Evolutionary conservation across 92 coral and sea anemone species (phyloP).

Genomic region (Palythoa grandiflora): DNA sequence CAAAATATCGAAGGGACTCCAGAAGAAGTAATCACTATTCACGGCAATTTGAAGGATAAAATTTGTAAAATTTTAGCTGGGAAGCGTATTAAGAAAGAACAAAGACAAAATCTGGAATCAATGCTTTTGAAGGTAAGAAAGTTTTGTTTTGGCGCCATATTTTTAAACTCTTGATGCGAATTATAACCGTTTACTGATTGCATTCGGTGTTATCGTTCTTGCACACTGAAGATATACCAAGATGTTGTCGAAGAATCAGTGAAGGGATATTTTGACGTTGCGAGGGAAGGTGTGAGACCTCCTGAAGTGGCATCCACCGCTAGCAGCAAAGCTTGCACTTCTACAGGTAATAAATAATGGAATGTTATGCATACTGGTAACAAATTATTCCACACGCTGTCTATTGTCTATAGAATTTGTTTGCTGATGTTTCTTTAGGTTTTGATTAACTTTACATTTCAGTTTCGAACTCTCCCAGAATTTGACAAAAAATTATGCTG

Average conservation of each 20-base stretch:
- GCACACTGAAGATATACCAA: conserved; percentile 65
- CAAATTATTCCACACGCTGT: too few species aligned
- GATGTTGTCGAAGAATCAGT: conserved; percentile 77
- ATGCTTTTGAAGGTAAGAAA: conserved; percentile 76
- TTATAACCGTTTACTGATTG: not conserved
- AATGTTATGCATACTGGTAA: too few species aligned
- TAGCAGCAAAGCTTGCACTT: conserved; percentile 30
- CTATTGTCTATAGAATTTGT: too few species aligned
- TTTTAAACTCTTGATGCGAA: not conserved
- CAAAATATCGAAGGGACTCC: conserved; percentile 58
- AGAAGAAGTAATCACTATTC: conserved; percentile 64
- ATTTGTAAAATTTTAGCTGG: conserved; percentile 66
- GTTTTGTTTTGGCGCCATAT: not conserved
- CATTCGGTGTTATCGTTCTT: conserved; percentile 7
- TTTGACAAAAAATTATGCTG: too few species aligned
- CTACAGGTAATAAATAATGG: too few species aligned
- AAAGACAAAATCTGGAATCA: conserved; percentile 71
- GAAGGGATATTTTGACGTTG: conserved; percentile 55
- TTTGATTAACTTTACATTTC: too few species aligned
- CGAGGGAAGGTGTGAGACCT: conserved; percentile 60
- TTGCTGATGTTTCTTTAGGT: too few species aligned
- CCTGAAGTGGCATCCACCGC: not conserved
- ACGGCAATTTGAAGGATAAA: conserved; percentile 72
- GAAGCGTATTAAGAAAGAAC: conserved; percentile 74
- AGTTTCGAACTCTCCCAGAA: too few species aligned